Percentiles rank a stretch among this genome's conserved stretches.
Conservation (phyloP, 2,888 invertebrate genomes). For the Blera fallax region DNA sequence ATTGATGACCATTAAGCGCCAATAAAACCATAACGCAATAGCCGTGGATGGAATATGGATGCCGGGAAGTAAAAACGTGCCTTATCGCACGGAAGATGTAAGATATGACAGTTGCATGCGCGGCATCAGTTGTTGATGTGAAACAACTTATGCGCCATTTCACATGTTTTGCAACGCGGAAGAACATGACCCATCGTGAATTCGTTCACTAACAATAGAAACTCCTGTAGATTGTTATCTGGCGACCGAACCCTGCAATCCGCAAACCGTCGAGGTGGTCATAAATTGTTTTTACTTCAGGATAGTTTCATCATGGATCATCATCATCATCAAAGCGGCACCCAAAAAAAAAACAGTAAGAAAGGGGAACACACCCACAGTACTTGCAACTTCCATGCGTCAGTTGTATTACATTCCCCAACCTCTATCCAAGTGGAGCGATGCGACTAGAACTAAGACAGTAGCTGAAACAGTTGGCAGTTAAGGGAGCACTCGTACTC, state of each 20-base stretch:
- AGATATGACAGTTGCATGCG: slow-evolving; percentile 60
- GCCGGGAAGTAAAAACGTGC: slow-evolving; percentile 13
- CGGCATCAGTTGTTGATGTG: slow-evolving; percentile 54
- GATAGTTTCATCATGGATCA: slow-evolving; percentile 38
- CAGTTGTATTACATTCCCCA: slow-evolving; percentile 8
- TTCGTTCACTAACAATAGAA: slow-evolving; percentile 61
- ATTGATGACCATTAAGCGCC: slow-evolving; percentile 67
- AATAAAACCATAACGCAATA: slow-evolving; percentile 47
- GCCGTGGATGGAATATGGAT: slow-evolving; percentile 31
- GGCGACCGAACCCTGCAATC: slow-evolving; percentile 52
- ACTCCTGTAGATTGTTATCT: slow-evolving; percentile 55
- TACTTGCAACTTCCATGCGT: slow-evolving; percentile 24
- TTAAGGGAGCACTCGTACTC: slow-evolving; percentile 33
- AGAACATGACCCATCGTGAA: slow-evolving; percentile 41
- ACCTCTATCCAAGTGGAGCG: slow-evolving; percentile 12
- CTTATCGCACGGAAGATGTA: slow-evolving; percentile 52
- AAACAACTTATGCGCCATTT: slow-evolving; percentile 64
- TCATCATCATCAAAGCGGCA: slow-evolving; percentile 67
- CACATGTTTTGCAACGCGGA: slow-evolving; percentile 70
- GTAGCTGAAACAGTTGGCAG: slow-evolving; percentile 30
- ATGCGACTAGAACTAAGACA: slow-evolving; percentile 24
- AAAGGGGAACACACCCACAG: slow-evolving; percentile 65
- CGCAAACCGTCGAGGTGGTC: slow-evolving; percentile 51
- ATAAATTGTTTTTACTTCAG: slow-evolving; percentile 57
- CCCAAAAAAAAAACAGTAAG: slow-evolving; percentile 56